Evolutionary conservation across 2,113 vertebrate genomes (phyloP).

Genomic region (Tenrec ecaudatus): DNA sequence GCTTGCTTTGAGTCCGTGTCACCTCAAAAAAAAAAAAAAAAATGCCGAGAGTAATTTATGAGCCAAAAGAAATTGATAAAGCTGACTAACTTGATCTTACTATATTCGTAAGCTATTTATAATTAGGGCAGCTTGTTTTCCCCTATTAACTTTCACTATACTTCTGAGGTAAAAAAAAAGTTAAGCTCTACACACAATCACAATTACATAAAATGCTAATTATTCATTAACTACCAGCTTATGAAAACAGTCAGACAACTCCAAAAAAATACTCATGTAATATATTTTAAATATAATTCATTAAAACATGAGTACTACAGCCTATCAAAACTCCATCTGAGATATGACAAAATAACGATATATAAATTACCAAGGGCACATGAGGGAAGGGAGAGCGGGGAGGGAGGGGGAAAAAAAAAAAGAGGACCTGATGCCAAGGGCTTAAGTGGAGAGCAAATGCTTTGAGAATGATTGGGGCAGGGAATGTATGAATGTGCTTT

Average conservation of each 20-base stretch:
- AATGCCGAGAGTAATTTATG: no score
- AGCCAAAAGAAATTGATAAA: conserved; percentile 48
- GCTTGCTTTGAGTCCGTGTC: no score
- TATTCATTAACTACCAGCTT: not conserved
- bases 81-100: conserved; percentile 23
- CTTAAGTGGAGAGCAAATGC: no score
- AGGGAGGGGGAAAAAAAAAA: no score
- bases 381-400: no score
- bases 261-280: conserved; percentile 35
- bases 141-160: conserved; percentile 17
- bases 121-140: not conserved
- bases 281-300: conserved; percentile 44
- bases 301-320: conserved; percentile 34
- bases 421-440: no score
- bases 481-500: no score
- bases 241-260: conserved; percentile 35
- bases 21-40: no score
- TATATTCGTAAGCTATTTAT: conserved; percentile 18
- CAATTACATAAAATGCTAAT: not conserved
- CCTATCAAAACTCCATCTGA: conserved; percentile 4
- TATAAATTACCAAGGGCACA: no score
- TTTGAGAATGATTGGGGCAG: no score
- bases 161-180: conserved; percentile 59
- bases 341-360: no score
- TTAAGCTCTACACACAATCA: conserved; percentile 34